These are phyloP conservation scores for Boloria euphrosyne DNA, from an alignment of 2,888 invertebrate species.

Conservation along the genomic window DNA sequence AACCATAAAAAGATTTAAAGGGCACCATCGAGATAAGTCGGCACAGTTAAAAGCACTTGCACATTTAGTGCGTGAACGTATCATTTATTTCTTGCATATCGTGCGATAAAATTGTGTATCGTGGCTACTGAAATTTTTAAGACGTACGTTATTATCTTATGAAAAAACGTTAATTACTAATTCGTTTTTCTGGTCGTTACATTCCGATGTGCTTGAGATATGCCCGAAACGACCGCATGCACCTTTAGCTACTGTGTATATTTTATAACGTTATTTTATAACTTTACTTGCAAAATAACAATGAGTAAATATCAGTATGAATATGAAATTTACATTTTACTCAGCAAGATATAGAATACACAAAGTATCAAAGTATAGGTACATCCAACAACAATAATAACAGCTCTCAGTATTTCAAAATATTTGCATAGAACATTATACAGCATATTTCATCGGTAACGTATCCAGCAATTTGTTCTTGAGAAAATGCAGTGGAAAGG, in stretches of 20 bases:
- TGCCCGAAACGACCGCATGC: slow-evolving; percentile 5
- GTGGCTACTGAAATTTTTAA: slow-evolving; percentile 21
- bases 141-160: slow-evolving; percentile 8
- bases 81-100: slow-evolving; percentile 16
- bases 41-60: slow-evolving; percentile 50
- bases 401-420: slow-evolving; percentile 25
- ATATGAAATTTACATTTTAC: slow-evolving; percentile 20
- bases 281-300: background rate
- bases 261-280: background rate
- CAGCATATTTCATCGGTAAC: slow-evolving; percentile 28
- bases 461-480: slow-evolving; percentile 29
- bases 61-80: slow-evolving; percentile 41
- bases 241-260: background rate
- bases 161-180: slow-evolving; percentile 8
- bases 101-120: slow-evolving; percentile 10
- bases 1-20: slow-evolving; percentile 67
- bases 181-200: slow-evolving; percentile 21
- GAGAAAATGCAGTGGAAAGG: slow-evolving; percentile 29
- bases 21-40: slow-evolving; percentile 54
- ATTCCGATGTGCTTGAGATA: slow-evolving; percentile 7
- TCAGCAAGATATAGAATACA: slow-evolving; percentile 18
- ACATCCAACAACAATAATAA: slow-evolving; percentile 25
- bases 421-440: slow-evolving; percentile 29
- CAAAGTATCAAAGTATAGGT: slow-evolving; percentile 6
- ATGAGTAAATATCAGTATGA: slow-evolving; percentile 8